A percentile compares a stretch with the other conserved stretches of the same genome.
These are phyloP conservation scores for Stenurella melanura DNA, from an alignment of 2,888 invertebrate species.

Conservation along the genomic window DNA sequence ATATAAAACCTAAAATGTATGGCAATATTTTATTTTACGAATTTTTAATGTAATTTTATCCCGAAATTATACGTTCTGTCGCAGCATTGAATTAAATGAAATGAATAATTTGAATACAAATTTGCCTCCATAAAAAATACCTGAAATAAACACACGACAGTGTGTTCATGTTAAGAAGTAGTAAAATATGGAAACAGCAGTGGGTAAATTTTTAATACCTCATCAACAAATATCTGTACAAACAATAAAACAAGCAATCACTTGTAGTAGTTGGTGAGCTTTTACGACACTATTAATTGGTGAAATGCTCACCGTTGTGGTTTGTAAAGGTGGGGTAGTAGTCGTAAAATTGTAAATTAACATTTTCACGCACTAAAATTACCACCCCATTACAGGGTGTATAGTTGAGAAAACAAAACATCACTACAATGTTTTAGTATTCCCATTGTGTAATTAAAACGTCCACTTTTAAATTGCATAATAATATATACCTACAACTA, in stretches of 20 bases:
- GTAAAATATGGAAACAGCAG: constrained; percentile 50
- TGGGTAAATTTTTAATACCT: constrained; percentile 56
- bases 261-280: constrained; percentile 52
- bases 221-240: constrained; percentile 55
- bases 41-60: constrained; percentile 38
- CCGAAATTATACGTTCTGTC: constrained; percentile 29
- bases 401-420: background rate
- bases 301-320: constrained; percentile 46
- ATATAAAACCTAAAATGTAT: constrained; percentile 27
- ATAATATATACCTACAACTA: too few relatives aligned
- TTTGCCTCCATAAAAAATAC: constrained; percentile 15
- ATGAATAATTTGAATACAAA: constrained; percentile 36
- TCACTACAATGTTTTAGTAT: background rate
- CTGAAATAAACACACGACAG: constrained; percentile 12
- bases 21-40: constrained; percentile 24
- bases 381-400: constrained; percentile 10
- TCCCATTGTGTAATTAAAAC: background rate
- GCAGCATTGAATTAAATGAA: constrained; percentile 28
- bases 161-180: constrained; percentile 49
- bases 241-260: constrained; percentile 62
- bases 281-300: constrained; percentile 59
- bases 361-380: constrained; percentile 49
- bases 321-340: constrained; percentile 43
- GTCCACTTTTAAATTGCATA: background rate
- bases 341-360: constrained; percentile 49